These are phyloP conservation scores for Leptopilina clavipes DNA, from an alignment of 1,140 invertebrate genomes.

Conservation along the genomic window DNA sequence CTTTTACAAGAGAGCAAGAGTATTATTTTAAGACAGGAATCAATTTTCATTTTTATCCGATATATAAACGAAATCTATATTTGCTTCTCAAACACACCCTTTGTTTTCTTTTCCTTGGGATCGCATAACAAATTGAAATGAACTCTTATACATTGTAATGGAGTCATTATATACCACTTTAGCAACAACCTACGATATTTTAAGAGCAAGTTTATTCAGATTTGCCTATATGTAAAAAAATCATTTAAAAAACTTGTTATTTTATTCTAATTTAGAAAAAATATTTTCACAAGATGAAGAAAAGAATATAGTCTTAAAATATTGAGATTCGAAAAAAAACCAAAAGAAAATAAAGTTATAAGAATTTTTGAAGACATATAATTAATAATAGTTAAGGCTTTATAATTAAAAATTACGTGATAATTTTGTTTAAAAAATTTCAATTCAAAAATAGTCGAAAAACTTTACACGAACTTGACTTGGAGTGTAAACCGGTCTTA, in stretches of 20 bases:
- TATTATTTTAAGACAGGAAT: constrained; percentile 7
- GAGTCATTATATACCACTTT: not conserved
- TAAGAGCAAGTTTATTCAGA: constrained; percentile 5
- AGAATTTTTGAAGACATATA: no score
- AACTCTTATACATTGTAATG: not conserved
- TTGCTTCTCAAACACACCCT: not conserved
- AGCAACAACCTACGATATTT: constrained; percentile 1
- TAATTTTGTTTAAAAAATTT: not conserved
- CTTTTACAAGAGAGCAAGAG: not conserved
- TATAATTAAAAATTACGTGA: not conserved
- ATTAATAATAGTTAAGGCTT: no score
- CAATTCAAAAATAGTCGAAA: constrained; percentile 21
- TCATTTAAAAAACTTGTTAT: no score
- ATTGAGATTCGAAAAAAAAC: not conserved
- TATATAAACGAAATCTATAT: constrained; percentile 21
- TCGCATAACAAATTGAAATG: constrained; percentile 22
- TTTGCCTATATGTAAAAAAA: not conserved
- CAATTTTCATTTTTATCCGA: not conserved
- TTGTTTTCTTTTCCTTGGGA: constrained; percentile 23
- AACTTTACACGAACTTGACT: constrained; percentile 5
- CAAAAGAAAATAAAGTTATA: no score
- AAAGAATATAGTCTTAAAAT: no score
- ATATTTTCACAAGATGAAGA: no score
- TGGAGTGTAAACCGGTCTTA: constrained; percentile 18
- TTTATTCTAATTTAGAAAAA: no score